Conservation (phyloP, 2,113 vertebrate species). For the Lagenorhynchus albirostris region DNA sequence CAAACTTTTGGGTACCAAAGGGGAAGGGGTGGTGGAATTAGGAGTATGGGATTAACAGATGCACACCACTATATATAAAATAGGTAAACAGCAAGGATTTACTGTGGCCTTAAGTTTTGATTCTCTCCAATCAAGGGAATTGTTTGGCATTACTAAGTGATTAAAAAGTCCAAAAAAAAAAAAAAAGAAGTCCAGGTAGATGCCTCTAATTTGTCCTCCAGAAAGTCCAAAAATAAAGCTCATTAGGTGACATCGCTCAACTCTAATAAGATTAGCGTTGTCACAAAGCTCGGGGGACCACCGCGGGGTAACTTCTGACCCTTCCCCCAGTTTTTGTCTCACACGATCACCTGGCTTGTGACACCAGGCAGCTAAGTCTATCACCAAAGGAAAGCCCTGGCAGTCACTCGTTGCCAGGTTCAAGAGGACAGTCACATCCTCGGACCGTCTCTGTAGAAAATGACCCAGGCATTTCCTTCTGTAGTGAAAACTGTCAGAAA, state of each 20-base stretch:
- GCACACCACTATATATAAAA: neutral
- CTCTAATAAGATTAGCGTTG: conserved; percentile 65
- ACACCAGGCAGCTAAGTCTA: conserved; percentile 86
- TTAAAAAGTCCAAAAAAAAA: conserved; percentile 76
- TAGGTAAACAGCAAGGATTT: neutral
- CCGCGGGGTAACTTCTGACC: conserved; percentile 48
- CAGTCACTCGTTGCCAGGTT: conserved; percentile 75
- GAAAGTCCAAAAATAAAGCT: conserved; percentile 74
- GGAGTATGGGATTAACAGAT: neutral
- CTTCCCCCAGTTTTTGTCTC: conserved; percentile 67
- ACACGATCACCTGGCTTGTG: conserved; percentile 70
- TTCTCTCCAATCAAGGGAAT: conserved; percentile 75
- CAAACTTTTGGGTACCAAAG: neutral
- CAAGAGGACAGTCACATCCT: conserved; percentile 41
- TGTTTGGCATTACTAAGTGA: conserved; percentile 77
- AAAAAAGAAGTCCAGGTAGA: conserved; percentile 81
- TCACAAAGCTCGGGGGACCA: conserved; percentile 2
- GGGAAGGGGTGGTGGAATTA: neutral
- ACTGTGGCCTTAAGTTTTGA: neutral
- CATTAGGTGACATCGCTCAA: conserved; percentile 81
- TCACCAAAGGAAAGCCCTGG: conserved; percentile 82
- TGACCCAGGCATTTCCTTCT: conserved; percentile 68
- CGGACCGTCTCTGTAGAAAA: conserved; percentile 57
- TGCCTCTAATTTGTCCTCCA: conserved; percentile 86
- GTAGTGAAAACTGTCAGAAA: conserved; percentile 66